Evolutionary conservation across 2,113 vertebrate species (phyloP).

Genomic region (Heptranchias perlo): DNA sequence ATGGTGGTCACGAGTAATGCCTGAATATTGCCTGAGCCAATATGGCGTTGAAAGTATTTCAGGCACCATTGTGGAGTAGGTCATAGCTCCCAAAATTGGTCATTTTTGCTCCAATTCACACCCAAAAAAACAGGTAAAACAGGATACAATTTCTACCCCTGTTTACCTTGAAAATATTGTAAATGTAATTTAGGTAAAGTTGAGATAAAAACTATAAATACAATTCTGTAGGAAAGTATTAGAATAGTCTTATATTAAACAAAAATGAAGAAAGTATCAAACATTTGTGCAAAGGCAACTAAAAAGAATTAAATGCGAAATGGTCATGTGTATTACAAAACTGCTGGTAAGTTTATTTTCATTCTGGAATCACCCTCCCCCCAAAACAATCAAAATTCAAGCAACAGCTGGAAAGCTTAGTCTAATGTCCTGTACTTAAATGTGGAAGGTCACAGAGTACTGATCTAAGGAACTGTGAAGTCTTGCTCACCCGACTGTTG

Average conservation of each 20-base stretch:
- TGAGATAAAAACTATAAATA: neutral
- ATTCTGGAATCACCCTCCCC: slow-evolving; percentile 49
- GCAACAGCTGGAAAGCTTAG: slow-evolving; percentile 76
- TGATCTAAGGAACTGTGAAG: slow-evolving; percentile 72
- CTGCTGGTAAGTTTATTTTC: neutral
- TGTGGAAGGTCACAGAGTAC: slow-evolving; percentile 72
- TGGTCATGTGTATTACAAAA: neutral
- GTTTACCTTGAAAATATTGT: neutral
- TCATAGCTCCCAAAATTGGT: neutral
- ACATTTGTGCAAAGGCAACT: neutral
- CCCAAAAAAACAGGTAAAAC: neutral
- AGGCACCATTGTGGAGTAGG: neutral
- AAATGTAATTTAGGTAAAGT: neutral
- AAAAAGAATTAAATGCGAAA: neutral
- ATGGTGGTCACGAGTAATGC: neutral
- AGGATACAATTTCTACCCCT: neutral
- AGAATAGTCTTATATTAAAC: neutral
- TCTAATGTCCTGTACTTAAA: slow-evolving; percentile 69
- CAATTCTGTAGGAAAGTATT: neutral
- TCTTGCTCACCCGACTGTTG: slow-evolving; percentile 73
- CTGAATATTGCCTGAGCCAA: neutral
- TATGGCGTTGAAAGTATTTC: neutral
- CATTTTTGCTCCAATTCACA: neutral
- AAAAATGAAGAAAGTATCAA: slow-evolving; percentile 12
- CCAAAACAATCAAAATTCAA: slow-evolving; percentile 58